Base-by-base conservation (phyloP, 2,888 invertebrate species). In the Machimus rusticus region DNA sequence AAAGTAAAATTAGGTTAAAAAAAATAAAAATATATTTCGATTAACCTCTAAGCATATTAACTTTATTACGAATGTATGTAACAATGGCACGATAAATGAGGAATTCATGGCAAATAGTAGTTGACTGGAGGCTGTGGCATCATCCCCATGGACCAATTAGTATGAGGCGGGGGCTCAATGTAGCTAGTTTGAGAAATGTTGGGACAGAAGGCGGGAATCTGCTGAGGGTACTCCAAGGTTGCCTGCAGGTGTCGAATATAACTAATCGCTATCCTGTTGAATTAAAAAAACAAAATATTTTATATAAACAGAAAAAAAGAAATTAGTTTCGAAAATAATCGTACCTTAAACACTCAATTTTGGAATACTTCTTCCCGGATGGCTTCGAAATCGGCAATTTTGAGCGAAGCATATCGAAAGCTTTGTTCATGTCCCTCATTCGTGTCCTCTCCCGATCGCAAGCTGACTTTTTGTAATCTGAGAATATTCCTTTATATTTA, bases 381-480 rank as follows among this genome's bases (percentile, higher is more conserved):
- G 97, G 96, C 90, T 97, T 97, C 84, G 95, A 95, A 90, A 95
- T 95, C 0, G 97, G 97, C 89, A 97, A 92, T 91, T 96, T 95
- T 74, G 96, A 95, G 51, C 97, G 94, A 19, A 97, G 93, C 74
- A 95, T 92, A 91, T 97, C 97, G 90, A 96, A 97, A 0, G 97
- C 97, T 84, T 94, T 94, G 91, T 97, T 97, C 97, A 97, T 97
- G 90, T 97, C 97, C 2, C 96, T 94, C 97, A 97, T 97, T 57
- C 97, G 93, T 0, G 96, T 97, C 5, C 97, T 93, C 91, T 97
- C 97, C 34, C 97, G 94, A 91, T 97, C 97, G 90, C 97, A 97
- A 0, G 97, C 97, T 0, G 96, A 96, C 91, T 96, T 96, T 92
- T 96, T 96, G 92, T 97, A 96, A 92, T 97, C 96, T 96, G 93